phyloP scores from a whole-genome alignment of 2,113 vertebrate species.

The Semnornis frantzii region DNA sequence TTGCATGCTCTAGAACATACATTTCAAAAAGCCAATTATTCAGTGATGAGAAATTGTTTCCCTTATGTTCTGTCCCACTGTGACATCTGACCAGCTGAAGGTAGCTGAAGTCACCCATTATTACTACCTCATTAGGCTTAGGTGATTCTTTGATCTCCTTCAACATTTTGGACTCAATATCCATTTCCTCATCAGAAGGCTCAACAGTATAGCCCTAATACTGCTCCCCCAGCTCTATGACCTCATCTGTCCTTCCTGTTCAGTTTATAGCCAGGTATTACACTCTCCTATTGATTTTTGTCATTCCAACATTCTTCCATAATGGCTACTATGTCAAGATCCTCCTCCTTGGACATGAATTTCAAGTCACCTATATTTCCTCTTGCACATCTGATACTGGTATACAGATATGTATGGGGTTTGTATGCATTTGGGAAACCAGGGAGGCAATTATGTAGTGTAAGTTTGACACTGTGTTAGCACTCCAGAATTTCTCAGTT shows the following conservation, averaged over 20 bases:
- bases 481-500: slow-evolving; percentile 8
- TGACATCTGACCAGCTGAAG: slow-evolving; percentile 10
- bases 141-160: neutral
- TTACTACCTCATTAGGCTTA: slow-evolving; percentile 5
- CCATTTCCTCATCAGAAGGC: slow-evolving; percentile 29
- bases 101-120: slow-evolving; percentile 1
- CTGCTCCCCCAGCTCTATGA: slow-evolving; percentile 12
- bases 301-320: slow-evolving; percentile 6
- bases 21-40: neutral
- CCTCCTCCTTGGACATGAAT: slow-evolving; percentile 8
- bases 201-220: neutral
- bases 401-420: neutral
- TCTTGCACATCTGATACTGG: neutral
- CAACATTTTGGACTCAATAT: neutral
- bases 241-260: slow-evolving; percentile 41
- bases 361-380: neutral
- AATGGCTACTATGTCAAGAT: slow-evolving; percentile 17
- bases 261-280: slow-evolving; percentile 31
- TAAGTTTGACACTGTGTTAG: neutral
- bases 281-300: slow-evolving; percentile 17
- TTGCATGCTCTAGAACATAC: neutral
- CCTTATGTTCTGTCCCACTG: neutral
- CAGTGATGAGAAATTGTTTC: neutral
- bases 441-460: neutral
- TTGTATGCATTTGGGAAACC: neutral